These are phyloP conservation scores for Thalassaphorura encarpata DNA, from an alignment of 1,140 invertebrate species.

Conservation along the genomic window DNA sequence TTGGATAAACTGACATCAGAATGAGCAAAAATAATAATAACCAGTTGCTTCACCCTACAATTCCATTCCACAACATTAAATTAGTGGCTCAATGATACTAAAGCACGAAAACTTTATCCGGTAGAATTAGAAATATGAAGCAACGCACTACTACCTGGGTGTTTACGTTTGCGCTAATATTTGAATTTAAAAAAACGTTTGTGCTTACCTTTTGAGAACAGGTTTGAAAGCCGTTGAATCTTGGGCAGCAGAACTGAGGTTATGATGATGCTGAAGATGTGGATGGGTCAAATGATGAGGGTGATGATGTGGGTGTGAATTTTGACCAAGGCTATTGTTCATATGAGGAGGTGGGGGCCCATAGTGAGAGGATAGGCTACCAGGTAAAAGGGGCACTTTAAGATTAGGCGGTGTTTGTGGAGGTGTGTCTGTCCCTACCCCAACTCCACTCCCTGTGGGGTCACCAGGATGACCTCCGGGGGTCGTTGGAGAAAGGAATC, in stretches of 20 bases:
- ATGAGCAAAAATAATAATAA: too few species aligned
- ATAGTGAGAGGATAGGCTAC: constrained; percentile 19
- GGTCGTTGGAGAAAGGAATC: constrained; percentile 23
- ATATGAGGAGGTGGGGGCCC: background rate
- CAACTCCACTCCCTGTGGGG: background rate
- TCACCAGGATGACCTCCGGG: constrained; percentile 5
- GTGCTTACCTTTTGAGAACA: constrained; percentile 33
- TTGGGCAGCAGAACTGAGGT: constrained; percentile 14
- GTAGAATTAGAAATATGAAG: too few species aligned
- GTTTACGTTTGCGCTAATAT: too few species aligned
- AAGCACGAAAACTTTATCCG: too few species aligned
- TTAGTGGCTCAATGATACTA: too few species aligned
- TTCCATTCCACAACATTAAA: too few species aligned
- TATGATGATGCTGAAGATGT: background rate
- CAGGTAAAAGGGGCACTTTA: constrained; percentile 32
- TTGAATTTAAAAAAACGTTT: too few species aligned
- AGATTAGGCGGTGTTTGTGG: constrained; percentile 32
- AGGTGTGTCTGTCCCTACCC: constrained; percentile 30
- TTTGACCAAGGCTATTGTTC: background rate
- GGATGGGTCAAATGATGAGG: background rate
- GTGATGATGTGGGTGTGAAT: too few species aligned
- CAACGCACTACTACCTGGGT: too few species aligned
- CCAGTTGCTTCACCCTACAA: too few species aligned
- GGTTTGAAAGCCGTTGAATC: constrained; percentile 32
- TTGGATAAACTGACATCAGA: too few species aligned